Conservation (phyloP, 2,113 vertebrate genomes). For the Cynoglossus semilaevis region DNA sequence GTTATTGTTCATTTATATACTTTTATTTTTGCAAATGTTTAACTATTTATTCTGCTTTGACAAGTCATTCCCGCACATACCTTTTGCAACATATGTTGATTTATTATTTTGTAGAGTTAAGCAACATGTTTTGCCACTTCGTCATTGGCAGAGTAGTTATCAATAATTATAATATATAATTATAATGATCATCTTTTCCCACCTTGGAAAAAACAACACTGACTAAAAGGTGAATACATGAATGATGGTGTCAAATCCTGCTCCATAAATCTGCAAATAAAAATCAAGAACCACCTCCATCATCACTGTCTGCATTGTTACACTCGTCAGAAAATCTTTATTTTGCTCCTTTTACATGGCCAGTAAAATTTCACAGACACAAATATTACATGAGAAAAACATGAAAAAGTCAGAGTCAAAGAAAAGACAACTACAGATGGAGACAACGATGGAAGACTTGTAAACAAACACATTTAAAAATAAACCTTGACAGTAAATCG, state of each 20-base stretch:
- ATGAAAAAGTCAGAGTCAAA: slow-evolving; percentile 12
- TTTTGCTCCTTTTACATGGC: slow-evolving; percentile 48
- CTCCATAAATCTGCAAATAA: slow-evolving; percentile 35
- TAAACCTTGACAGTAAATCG: slow-evolving; percentile 39
- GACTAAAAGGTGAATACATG: too few species aligned
- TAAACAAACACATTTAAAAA: slow-evolving; percentile 34
- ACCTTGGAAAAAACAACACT: too few species aligned
- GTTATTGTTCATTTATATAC: too few species aligned
- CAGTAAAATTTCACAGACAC: slow-evolving; percentile 28
- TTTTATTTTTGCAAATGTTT: too few species aligned
- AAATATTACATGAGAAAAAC: slow-evolving; percentile 18
- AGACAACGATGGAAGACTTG: slow-evolving; percentile 15
- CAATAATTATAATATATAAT: too few species aligned
- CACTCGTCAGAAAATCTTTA: slow-evolving; percentile 50
- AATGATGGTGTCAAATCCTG: slow-evolving; percentile 22
- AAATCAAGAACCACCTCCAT: slow-evolving; percentile 13
- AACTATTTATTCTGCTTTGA: too few species aligned
- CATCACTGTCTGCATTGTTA: slow-evolving; percentile 1
- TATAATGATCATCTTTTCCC: too few species aligned
- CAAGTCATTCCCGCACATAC: too few species aligned
- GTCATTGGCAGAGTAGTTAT: too few species aligned
- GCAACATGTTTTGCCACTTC: too few species aligned
- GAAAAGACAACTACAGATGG: slow-evolving; percentile 21
- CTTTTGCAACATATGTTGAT: too few species aligned
- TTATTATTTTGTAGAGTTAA: too few species aligned